Evolutionary conservation across 2,888 invertebrate species (phyloP), one percentile per base, ranked within the genome.

Genomic region (Tolmerus cingulatus): DNA sequence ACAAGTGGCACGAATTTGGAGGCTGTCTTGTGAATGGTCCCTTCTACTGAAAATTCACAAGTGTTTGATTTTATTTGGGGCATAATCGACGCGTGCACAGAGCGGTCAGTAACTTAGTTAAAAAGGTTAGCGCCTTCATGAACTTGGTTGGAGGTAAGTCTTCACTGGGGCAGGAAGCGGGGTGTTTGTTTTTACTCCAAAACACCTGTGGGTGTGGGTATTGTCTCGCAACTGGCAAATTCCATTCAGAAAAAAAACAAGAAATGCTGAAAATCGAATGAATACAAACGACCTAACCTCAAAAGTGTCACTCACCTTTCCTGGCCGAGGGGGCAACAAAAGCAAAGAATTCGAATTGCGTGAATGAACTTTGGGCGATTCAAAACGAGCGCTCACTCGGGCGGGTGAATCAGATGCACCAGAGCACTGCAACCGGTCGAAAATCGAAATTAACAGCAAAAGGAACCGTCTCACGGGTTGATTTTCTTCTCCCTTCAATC

Each of bases 221-320:
- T 23, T 9, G 66, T 12, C 4, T 23, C 19, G 19, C 66, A 66
- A 4, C 7, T 66, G 66, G 66, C 23, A 27, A 27, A 23, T 23
- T 23, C 19, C 66, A 66, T 9, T 66, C 66, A 66, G 23, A 7
- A 16, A 66, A 16, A 66, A 66, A 27, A 23, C 27, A 66, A 66
- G 23, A 66, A 34, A 23, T 9, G 27, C 66, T 66, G 66, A 66
- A 66, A 66, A 66, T 66, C 9, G 66, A 66, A 23, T 66, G 66
- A 19, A 66, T 66, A 66, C 66, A 78, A 78, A 40, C 43, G 37
- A 14, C 40, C 43, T 78, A 78, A 78, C 78, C 78, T 78, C 78
- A 78, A 78, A 78, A 23, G 78, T 78, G 78, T 78, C 78, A 78
- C 78, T 78, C 78, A 78, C 78, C 78, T 78, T 77, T 78, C 8